Percentiles rank a stretch among this genome's conserved stretches.
Conservation (phyloP, 2,888 invertebrate species). For the Caenorhabditis imperialis region DNA sequence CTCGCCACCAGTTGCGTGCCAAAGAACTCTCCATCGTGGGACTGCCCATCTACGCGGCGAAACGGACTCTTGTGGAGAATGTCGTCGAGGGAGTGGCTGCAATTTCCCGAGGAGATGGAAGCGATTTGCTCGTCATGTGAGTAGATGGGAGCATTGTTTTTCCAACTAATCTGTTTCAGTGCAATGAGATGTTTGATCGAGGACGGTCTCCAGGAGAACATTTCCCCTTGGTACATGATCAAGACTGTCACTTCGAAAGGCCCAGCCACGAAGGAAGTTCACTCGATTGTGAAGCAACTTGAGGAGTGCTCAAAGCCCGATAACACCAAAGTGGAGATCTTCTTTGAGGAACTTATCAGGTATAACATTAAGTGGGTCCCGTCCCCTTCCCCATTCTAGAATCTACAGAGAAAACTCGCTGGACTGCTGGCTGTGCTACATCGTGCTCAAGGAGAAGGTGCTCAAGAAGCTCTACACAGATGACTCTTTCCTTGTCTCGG, state of each 20-base stretch:
- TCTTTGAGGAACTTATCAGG: conserved; percentile 73
- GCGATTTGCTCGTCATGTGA: conserved; percentile 39
- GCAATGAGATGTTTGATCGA: conserved; percentile 88
- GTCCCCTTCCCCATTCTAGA: too few relatives aligned
- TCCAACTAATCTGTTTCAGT: conserved; percentile 83
- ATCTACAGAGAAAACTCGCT: conserved; percentile 62
- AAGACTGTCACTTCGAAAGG: conserved; percentile 70
- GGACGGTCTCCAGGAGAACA: conserved; percentile 87
- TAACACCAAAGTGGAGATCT: conserved; percentile 69
- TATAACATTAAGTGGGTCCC: too few relatives aligned
- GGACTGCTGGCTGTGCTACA: conserved; percentile 90
- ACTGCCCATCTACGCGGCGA: conserved; percentile 74
- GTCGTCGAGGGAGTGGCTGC: conserved; percentile 77
- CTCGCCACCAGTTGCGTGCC: conserved; percentile 68
- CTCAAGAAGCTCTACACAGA: conserved; percentile 86
- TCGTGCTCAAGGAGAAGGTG: conserved; percentile 85
- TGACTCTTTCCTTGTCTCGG: conserved; percentile 84
- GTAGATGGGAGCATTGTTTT: not conserved
- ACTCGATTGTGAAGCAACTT: conserved; percentile 69
- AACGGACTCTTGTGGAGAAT: conserved; percentile 72
- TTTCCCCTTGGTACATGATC: conserved; percentile 70
- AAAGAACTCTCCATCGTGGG: conserved; percentile 75
- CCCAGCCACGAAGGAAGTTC: conserved; percentile 72
- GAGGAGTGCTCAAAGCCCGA: conserved; percentile 71
- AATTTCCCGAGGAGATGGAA: conserved; percentile 58